Evolutionary conservation across 2,113 vertebrate genomes (phyloP).

Genomic region (Nanger granti): DNA sequence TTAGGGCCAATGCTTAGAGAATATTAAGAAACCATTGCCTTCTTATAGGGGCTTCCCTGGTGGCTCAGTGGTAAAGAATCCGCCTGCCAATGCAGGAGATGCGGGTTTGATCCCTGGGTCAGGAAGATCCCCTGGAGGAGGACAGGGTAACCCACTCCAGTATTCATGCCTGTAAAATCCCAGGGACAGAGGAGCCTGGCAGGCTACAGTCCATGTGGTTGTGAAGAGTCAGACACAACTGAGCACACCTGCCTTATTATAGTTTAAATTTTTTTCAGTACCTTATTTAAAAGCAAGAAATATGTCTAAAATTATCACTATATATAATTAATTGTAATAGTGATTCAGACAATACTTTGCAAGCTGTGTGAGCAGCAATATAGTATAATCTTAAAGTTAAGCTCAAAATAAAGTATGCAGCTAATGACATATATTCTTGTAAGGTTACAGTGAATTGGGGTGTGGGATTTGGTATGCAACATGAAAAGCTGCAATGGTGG

Average conservation of each 20-base stretch:
- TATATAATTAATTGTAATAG: not conserved
- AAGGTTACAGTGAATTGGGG: not conserved
- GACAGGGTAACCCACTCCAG: not conserved
- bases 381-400: not conserved
- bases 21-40: not conserved
- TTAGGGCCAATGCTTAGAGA: not conserved
- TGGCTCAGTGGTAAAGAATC: not conserved
- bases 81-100: not conserved
- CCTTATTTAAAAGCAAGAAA: not conserved
- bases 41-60: not conserved
- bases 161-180: not conserved
- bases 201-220: not conserved
- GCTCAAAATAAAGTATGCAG: not conserved
- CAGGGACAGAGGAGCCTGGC: not conserved
- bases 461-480: not conserved
- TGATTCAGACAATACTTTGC: not conserved
- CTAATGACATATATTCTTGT: not conserved
- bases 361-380: not conserved
- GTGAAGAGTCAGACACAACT: not conserved
- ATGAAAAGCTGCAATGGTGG: not conserved
- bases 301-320: not conserved
- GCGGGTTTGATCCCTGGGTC: not conserved
- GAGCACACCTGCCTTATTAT: not conserved
- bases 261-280: conserved; percentile 14
- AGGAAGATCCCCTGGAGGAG: not conserved